These are phyloP conservation scores for Esox masquinongy DNA, from an alignment of 2,797 vertebrate genomes.

Conservation along the genomic window DNA sequence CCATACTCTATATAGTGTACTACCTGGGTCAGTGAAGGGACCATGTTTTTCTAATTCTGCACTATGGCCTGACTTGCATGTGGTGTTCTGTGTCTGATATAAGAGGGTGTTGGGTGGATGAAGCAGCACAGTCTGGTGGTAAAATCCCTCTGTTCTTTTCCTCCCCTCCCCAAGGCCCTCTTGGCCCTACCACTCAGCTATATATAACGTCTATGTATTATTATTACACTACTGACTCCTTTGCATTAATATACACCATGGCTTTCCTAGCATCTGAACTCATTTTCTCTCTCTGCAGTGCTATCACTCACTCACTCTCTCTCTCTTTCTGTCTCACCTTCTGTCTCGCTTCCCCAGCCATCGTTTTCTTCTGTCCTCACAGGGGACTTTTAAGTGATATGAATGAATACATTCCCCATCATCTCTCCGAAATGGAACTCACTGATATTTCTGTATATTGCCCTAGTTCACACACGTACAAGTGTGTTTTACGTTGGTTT, in stretches of 20 bases:
- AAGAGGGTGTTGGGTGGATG: constrained; percentile 39
- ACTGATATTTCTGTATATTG: constrained; percentile 12
- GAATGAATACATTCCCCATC: constrained; percentile 53
- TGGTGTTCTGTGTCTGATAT: constrained; percentile 25
- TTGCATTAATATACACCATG: constrained; percentile 58
- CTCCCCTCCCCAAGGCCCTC: not conserved
- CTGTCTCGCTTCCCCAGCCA: constrained; percentile 13
- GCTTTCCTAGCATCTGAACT: constrained; percentile 35
- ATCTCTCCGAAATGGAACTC: constrained; percentile 45
- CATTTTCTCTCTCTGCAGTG: not conserved
- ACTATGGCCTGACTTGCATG: not conserved
- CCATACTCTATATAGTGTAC: not conserved
- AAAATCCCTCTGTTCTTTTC: not conserved
- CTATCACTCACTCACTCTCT: not conserved
- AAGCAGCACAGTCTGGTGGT: not conserved
- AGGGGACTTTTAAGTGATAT: constrained; percentile 61
- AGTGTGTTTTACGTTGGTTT: too few species aligned
- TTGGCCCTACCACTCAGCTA: not conserved
- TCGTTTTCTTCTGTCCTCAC: constrained; percentile 55
- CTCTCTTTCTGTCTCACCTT: not conserved
- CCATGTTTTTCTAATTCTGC: not conserved
- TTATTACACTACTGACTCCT: constrained; percentile 43
- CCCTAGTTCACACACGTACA: too few species aligned
- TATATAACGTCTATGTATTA: not conserved
- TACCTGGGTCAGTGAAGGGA: not conserved